A percentile compares a stretch with the other conserved stretches of the same genome.
Conservation (phyloP, 2,113 vertebrate species). For the Edolisoma coerulescens region DNA sequence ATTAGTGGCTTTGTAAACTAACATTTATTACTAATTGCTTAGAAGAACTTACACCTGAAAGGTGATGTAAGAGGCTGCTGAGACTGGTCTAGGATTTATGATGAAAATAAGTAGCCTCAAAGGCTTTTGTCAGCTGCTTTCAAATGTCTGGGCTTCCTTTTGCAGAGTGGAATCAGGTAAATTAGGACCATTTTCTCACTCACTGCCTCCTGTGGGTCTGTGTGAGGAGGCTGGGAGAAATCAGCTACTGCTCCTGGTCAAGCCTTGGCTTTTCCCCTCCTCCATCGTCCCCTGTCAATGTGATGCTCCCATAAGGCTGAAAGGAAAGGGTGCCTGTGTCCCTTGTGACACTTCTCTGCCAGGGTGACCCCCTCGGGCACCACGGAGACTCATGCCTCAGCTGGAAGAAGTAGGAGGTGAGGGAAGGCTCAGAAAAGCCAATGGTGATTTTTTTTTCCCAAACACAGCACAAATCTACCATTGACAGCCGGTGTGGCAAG, state of each 20-base stretch:
- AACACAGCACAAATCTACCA: background rate
- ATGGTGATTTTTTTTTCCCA: background rate
- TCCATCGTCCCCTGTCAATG: background rate
- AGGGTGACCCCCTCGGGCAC: background rate
- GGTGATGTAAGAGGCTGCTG: background rate
- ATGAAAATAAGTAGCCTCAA: background rate
- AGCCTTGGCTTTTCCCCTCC: background rate
- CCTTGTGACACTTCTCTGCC: background rate
- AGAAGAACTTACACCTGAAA: background rate
- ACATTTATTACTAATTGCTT: background rate
- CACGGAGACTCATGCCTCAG: accelerated
- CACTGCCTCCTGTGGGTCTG: background rate
- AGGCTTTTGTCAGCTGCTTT: background rate
- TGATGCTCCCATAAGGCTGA: background rate
- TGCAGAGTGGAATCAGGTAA: background rate
- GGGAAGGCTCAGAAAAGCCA: background rate
- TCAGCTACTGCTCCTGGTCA: background rate
- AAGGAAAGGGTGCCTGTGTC: background rate
- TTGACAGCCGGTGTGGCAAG: background rate
- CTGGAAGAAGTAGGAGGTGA: background rate
- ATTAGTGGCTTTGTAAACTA: background rate
- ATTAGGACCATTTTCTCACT: background rate
- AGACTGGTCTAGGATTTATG: background rate
- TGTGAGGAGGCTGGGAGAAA: background rate
- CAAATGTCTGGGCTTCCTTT: background rate